Evolutionary conservation across 2,888 invertebrate genomes (phyloP), one percentile per base, ranked within the genome.

Genomic region (Bombylius discolor): DNA sequence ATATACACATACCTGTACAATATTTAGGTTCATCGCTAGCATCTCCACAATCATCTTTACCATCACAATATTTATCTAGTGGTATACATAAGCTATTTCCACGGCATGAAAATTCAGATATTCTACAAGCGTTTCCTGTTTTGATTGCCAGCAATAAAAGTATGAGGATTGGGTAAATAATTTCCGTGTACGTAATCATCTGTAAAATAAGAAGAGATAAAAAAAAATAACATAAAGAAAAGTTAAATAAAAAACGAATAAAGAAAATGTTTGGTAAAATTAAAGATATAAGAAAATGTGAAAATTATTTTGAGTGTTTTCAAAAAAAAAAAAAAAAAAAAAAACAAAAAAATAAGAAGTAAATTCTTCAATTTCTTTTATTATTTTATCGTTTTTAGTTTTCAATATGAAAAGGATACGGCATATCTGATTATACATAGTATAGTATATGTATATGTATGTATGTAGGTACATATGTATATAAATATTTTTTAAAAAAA

Each of bases 61-160:
- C 89, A 74, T 92, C 89, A 77, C 92, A 92, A 74, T 85, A 92
- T 64, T 84, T 84, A 77, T 91, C 91, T 61, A 88, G 79, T 33
- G 88, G 84, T 70, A 91, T 84, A 76, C 92, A 91, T 64, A 79
- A 79, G 60, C 68, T 72, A 56, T 82, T 82, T 66, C 82, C 83
- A 61, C 82, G 79, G 73, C 88, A 89, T 44, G 83, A 79, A 72
- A 84, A 83, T 74, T 88, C 87, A 62, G 87, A 85, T 64, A 88
- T 82, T 68, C 85, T 82, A 74, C 91, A 91, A 66, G 83, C 81
- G 58, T 77, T 62, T 60, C 65, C 66, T 59, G 65, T 65, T 64
- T 63, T 66, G 60, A 71, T 64, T 64, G 66, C 67, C 63, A 71
- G 61, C 59, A 69, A 63, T 57, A 67, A 61, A 52, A 65, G 60